Conservation (phyloP, 30 jellyfish, hydroid and myxozoan genomes). For the Aurelia aurita complex sp. Pacific region DNA sequence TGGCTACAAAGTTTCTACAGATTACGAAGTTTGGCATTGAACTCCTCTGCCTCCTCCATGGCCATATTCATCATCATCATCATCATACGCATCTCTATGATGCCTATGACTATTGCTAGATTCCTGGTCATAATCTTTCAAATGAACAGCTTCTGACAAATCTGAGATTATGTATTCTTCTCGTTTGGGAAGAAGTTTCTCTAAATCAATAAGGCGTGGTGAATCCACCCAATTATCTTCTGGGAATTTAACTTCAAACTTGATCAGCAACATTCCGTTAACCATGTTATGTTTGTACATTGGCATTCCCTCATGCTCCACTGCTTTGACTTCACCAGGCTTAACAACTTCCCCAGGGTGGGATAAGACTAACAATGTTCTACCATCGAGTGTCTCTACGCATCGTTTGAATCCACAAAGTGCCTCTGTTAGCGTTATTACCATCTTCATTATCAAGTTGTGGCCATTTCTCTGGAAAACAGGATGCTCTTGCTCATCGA, state of each 20-base stretch:
- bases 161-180: conserved; percentile 89
- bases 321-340: conserved; percentile 85
- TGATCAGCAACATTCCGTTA: conserved; percentile 79
- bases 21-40: conserved; percentile 94
- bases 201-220: conserved; percentile 44
- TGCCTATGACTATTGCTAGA: conserved; percentile 24
- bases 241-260: conserved; percentile 89
- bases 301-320: conserved; percentile 96
- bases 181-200: conserved; percentile 81
- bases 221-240: conserved; percentile 69
- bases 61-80: conserved; percentile 79
- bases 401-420: conserved; percentile 81
- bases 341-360: conserved; percentile 93
- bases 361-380: conserved; percentile 72
- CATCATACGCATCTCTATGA: conserved; percentile 75
- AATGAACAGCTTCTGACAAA: conserved; percentile 78
- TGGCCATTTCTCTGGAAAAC: conserved; percentile 75
- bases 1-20: background rate
- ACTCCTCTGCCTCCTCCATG: conserved; percentile 82
- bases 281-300: conserved; percentile 35
- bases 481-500: conserved; percentile 90
- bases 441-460: conserved; percentile 72
- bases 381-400: conserved; percentile 74
- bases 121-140: conserved; percentile 71
- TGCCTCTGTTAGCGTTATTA: conserved; percentile 84